Evolutionary conservation across 2,797 vertebrate species (phyloP).

Genomic region (Cyclura pinguis): DNA sequence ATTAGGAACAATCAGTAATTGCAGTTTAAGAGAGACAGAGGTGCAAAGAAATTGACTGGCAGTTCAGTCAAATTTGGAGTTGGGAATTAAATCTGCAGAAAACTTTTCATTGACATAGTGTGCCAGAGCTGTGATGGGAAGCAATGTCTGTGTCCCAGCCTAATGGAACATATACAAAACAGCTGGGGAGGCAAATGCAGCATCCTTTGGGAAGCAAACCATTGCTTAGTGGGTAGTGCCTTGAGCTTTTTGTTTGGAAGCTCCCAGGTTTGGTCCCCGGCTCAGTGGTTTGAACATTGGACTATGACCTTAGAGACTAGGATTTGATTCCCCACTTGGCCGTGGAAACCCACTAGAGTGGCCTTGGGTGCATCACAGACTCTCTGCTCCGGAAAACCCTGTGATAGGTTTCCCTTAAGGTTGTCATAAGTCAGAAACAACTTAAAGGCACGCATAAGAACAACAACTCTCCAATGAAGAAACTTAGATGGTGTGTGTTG

Average conservation of each 20-base stretch:
- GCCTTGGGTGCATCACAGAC: too few relatives aligned
- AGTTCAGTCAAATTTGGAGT: background rate
- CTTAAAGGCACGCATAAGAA: too few relatives aligned
- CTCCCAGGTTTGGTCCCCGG: background rate
- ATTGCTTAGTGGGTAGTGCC: background rate
- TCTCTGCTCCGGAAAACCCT: too few relatives aligned
- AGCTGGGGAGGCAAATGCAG: background rate
- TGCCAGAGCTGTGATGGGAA: constrained; percentile 8
- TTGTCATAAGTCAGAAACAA: too few relatives aligned
- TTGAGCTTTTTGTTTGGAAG: background rate
- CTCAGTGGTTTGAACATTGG: background rate
- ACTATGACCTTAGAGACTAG: too few relatives aligned
- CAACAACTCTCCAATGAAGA: background rate
- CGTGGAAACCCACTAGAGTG: too few relatives aligned
- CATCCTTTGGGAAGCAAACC: background rate
- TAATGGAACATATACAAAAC: background rate
- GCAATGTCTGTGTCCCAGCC: background rate
- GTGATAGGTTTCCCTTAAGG: too few relatives aligned
- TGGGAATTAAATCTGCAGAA: constrained; percentile 24
- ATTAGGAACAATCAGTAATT: constrained; percentile 18
- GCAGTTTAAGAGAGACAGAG: background rate
- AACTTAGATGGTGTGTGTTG: background rate
- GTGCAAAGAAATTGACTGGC: constrained; percentile 10
- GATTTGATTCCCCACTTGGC: too few relatives aligned
- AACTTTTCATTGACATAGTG: background rate